Evolutionary conservation across 1,140 invertebrate species (phyloP).

Genomic region (Tachypleus tridentatus): DNA sequence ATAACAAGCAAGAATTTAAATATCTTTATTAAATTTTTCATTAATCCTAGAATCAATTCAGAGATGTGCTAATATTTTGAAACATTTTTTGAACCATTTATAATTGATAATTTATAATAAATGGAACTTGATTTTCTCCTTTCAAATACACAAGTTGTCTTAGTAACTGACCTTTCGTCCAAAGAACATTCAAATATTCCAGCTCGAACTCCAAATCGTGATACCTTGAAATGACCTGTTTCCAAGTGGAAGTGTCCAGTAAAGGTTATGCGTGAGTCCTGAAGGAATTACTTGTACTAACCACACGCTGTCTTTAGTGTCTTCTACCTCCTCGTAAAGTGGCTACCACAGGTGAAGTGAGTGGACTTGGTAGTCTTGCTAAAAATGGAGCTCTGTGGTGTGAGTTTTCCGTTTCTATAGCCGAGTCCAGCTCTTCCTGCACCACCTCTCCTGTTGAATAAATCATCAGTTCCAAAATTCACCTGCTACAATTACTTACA

Average conservation of each 20-base stretch:
- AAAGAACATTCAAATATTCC: conserved; percentile 39
- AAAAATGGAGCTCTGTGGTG: conserved; percentile 1
- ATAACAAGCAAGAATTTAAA: no score
- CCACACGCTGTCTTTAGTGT: conserved; percentile 45
- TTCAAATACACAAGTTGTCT: no score
- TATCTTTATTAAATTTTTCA: no score
- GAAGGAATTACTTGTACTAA: conserved; percentile 36
- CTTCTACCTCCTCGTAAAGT: conserved; percentile 43
- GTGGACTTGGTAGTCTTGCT: no score
- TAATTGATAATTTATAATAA: no score
- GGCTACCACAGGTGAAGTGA: conserved; percentile 38
- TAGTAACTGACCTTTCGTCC: conserved; percentile 31
- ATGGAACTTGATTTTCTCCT: no score
- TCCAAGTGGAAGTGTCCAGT: conserved; percentile 34
- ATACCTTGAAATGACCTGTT: conserved; percentile 32
- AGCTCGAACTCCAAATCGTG: conserved; percentile 38
- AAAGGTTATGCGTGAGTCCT: conserved; percentile 23
- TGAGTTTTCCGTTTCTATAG: conserved; percentile 28
- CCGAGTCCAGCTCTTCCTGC: conserved; percentile 5
- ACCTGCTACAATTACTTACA: no score
- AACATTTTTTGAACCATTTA: no score
- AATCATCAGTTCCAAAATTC: conserved; percentile 9
- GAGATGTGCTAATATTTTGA: no score
- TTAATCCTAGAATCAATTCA: no score
- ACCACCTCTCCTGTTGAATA: conserved; percentile 30